phyloP scores from a whole-genome alignment of 1,140 invertebrate species.

The Drosophila virilis region DNA sequence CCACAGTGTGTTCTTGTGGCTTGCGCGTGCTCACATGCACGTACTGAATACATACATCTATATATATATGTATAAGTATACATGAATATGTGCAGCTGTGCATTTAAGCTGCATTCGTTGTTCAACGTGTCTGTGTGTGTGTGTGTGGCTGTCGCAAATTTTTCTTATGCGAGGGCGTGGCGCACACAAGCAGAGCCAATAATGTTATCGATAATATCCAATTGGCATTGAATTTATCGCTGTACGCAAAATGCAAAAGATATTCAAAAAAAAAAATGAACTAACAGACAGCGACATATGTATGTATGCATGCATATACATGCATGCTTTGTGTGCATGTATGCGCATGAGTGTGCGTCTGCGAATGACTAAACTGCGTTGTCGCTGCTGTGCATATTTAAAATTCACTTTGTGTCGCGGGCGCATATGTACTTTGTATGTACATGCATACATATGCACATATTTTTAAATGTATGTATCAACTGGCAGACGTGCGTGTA shows the following conservation, averaged over 20 bases:
- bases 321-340: not conserved
- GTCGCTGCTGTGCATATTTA: slow-evolving; percentile 45
- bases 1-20: slow-evolving; percentile 39
- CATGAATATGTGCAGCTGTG: slow-evolving; percentile 27
- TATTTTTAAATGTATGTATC: slow-evolving; percentile 39
- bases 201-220: slow-evolving; percentile 40
- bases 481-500: slow-evolving; percentile 39
- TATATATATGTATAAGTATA: slow-evolving; percentile 17
- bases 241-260: slow-evolving; percentile 3
- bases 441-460: slow-evolving; percentile 17
- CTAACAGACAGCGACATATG: slow-evolving; percentile 10
- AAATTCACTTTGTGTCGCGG: slow-evolving; percentile 62
- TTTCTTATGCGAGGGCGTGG: slow-evolving; percentile 40
- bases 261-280: slow-evolving; percentile 19
- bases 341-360: slow-evolving; percentile 6
- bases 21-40: slow-evolving; percentile 39
- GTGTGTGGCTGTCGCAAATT: slow-evolving; percentile 22
- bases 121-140: slow-evolving; percentile 1
- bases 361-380: slow-evolving; percentile 44
- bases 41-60: slow-evolving; percentile 3
- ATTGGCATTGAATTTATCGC: slow-evolving; percentile 42
- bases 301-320: not conserved
- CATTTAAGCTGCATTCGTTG: slow-evolving; percentile 28
- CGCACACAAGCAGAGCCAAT: slow-evolving; percentile 15
- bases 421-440: not conserved